Evolutionary conservation across 1,140 invertebrate genomes (phyloP).

Genomic region (Meloidogyne hapla): DNA sequence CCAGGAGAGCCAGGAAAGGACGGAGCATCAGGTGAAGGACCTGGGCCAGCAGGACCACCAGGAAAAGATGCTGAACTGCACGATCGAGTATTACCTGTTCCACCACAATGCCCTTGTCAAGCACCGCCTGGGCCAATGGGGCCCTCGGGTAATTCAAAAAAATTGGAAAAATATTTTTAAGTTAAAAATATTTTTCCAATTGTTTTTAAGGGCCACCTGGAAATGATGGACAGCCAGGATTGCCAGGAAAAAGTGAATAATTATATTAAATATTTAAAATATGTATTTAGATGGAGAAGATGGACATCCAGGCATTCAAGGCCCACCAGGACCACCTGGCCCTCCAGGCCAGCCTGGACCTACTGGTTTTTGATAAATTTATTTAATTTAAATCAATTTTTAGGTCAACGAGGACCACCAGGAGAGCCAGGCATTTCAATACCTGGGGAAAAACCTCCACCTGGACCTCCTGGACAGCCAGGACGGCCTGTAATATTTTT

Average conservation of each 20-base stretch:
- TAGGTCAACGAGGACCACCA: conserved; percentile 51
- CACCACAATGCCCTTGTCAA: conserved; percentile 61
- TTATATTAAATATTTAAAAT: background rate
- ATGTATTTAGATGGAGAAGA: conserved; percentile 54
- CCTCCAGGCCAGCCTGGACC: conserved; percentile 52
- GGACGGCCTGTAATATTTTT: conserved; percentile 32
- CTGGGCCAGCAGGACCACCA: conserved; percentile 54
- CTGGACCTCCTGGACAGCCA: conserved; percentile 44
- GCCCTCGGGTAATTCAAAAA: conserved; percentile 39
- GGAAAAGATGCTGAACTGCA: conserved; percentile 63
- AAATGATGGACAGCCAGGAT: conserved; percentile 58
- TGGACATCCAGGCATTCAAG: conserved; percentile 49
- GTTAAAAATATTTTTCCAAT: too few relatives aligned
- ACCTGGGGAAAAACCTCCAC: conserved; percentile 53
- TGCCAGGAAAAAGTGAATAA: conserved; percentile 53
- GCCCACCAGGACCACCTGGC: conserved; percentile 50
- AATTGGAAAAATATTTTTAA: background rate
- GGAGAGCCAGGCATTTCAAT: conserved; percentile 59
- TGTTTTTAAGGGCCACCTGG: conserved; percentile 52
- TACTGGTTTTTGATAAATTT: conserved; percentile 35
- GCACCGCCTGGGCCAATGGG: conserved; percentile 56
- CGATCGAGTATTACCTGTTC: conserved; percentile 61
- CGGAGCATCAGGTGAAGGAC: conserved; percentile 56
- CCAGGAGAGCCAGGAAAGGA: conserved; percentile 60
- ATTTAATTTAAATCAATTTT: conserved; percentile 17